Conservation (phyloP, 2,888 invertebrate genomes). For the Bellardia pandia region DNA sequence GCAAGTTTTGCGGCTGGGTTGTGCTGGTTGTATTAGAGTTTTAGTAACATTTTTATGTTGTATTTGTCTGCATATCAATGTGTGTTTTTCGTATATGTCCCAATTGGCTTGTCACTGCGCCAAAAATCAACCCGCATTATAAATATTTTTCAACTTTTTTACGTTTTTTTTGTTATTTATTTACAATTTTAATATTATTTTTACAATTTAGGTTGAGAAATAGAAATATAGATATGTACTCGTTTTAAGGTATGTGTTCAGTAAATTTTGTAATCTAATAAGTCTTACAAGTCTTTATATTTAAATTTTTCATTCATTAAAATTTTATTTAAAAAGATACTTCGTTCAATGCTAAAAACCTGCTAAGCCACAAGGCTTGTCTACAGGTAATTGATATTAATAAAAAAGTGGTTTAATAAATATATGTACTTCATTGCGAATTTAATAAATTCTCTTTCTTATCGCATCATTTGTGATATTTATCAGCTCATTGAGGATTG, state of each 20-base stretch:
- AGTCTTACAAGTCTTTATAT: no score
- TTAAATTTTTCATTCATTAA: no score
- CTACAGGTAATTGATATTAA: no score
- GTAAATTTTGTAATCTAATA: neutral
- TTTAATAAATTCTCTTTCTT: no score
- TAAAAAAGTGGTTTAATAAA: no score
- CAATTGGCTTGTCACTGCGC: conserved; percentile 65
- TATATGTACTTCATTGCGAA: no score
- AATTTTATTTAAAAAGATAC: no score
- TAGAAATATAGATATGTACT: neutral
- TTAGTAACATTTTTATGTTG: conserved; percentile 39
- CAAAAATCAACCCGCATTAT: conserved; percentile 71
- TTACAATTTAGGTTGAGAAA: conserved; percentile 24
- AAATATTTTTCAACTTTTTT: conserved; percentile 56
- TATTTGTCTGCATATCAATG: conserved; percentile 51
- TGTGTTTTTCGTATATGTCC: conserved; percentile 7
- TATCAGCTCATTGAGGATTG: no score
- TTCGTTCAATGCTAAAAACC: no score
- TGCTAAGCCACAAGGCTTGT: no score
- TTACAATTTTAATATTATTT: conserved; percentile 57
- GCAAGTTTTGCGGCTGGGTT: no score
- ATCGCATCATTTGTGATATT: no score
- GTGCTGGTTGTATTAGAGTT: conserved; percentile 18
- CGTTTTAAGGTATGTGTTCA: neutral
- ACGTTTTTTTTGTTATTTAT: neutral